Base-by-base conservation (phyloP, 2,113 vertebrate genomes). In the Pyrgilauda ruficollis region DNA sequence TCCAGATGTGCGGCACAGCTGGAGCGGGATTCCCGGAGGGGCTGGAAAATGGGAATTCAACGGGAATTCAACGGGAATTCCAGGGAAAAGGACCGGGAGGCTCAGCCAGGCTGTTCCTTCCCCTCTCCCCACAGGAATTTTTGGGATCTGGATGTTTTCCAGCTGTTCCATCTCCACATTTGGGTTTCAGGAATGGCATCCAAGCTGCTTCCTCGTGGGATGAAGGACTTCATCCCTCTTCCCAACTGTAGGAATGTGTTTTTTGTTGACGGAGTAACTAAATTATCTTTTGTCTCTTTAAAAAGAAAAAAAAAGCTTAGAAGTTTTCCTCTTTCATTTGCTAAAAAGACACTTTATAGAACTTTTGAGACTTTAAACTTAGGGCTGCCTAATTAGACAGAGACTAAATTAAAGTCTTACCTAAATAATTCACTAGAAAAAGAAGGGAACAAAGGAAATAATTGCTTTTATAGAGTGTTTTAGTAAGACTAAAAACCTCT, bases 1-100 rank as follows among this genome's bases (percentile, higher is more conserved):
- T 12, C 81, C 95, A 95, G 92, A 83, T 93, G 87, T 58, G 83
- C 50, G 1, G 50, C 86, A 46, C 86, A 92, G 96, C 89, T 92
- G 91, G 76, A 95, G 15, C 4, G 30, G 64, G 37, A 33, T 8
- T 30, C 1, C 85, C 3, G 2, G 10, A 15, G 39, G 14, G 26
- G 2, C 0, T 1, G 24, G 41, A 4, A 41, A 9, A 13, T 11
- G 33, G 56, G 58, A 84, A 72, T 10, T 41, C 43, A 52, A 27
- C 3, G 33, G 56, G 58, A 84, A 72, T 10, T 41, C 43, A 52
- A 27, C 3, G 11, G 35, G 68, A 70, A 55, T 63, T 52, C 35
- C 70, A 41, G 15, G 5, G 21, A 5, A 6, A 10, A 63, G 31
- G 10, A 46, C 11, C 1, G 17, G 75, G 67, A 50, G 73, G 27